Evolutionary conservation across 2,113 vertebrate species (phyloP).

Genomic region (Pholis gunnellus): DNA sequence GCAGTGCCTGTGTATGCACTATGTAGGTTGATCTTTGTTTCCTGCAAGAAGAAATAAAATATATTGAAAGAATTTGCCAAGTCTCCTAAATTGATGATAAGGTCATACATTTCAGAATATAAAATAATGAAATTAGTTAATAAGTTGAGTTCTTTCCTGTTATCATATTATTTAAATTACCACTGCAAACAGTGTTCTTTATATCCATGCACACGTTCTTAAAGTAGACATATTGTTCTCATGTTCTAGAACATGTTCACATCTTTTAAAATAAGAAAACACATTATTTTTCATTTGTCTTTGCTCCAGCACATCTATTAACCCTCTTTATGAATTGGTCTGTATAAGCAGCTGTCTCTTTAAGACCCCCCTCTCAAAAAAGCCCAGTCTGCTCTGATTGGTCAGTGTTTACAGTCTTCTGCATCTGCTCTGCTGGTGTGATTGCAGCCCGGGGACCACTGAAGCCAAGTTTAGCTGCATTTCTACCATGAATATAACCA

Average conservation of each 20-base stretch:
- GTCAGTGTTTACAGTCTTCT: no score
- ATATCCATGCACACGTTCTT: not conserved
- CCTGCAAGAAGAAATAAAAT: conserved; percentile 50
- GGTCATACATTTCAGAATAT: not conserved
- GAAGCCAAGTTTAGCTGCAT: no score
- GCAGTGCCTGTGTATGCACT: conserved; percentile 83
- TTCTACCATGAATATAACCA: no score
- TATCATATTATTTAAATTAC: not conserved
- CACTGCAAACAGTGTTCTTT: not conserved
- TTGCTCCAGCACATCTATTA: no score
- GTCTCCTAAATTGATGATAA: not conserved
- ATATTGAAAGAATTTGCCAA: not conserved
- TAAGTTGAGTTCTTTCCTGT: not conserved
- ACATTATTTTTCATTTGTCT: no score
- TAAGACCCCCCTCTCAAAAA: not conserved
- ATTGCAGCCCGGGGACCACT: no score
- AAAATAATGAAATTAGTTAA: not conserved
- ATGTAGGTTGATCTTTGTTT: conserved; percentile 78
- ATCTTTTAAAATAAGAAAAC: not conserved
- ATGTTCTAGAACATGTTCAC: not conserved
- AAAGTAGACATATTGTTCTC: not conserved
- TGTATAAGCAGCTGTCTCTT: not conserved
- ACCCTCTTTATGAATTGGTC: no score
- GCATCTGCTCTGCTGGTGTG: no score
- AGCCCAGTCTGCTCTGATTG: not conserved